A percentile compares a stretch with the other conserved stretches of the same genome.
Evolutionary conservation across 2,888 invertebrate species (phyloP).

Genomic region (Entomobrya multifasciata): DNA sequence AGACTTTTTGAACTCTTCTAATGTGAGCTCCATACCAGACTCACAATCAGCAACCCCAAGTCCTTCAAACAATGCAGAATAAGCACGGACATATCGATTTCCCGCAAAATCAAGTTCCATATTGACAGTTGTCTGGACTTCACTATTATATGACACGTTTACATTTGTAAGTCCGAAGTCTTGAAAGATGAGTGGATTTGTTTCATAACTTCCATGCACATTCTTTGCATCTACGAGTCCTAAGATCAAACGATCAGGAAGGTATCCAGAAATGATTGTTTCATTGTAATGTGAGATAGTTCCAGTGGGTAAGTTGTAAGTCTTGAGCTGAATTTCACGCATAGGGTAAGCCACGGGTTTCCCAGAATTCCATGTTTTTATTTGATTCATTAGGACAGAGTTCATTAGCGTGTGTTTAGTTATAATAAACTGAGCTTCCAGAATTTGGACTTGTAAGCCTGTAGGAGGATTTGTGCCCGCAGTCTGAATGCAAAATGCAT

Average conservation of each 20-base stretch:
- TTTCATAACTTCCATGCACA: constrained; percentile 18
- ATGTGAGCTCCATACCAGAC: constrained; percentile 12
- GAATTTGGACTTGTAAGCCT: neutral
- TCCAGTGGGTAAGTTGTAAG: constrained; percentile 33
- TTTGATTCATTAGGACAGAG: neutral
- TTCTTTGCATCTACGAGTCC: neutral
- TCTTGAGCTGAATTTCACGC: constrained; percentile 44
- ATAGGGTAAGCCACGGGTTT: neutral
- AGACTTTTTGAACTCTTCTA: constrained; percentile 23
- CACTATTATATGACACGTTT: constrained; percentile 26
- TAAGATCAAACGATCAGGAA: constrained; percentile 35
- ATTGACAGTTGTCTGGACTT: neutral
- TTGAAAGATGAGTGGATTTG: constrained; percentile 30
- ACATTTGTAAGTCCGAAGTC: constrained; percentile 28
- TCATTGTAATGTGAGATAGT: constrained; percentile 1
- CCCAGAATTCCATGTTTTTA: constrained; percentile 5
- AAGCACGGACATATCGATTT: constrained; percentile 11
- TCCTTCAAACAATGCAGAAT: constrained; percentile 30
- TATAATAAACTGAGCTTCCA: neutral
- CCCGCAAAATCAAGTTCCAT: constrained; percentile 39
- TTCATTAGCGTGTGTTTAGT: constrained; percentile 31
- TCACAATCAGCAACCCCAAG: constrained; percentile 42
- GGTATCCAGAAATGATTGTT: neutral
- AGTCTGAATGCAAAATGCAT: constrained; percentile 40
- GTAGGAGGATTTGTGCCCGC: neutral